Base-by-base conservation (phyloP, 1,140 invertebrate species). In the Hylaeus anthracinus region DNA sequence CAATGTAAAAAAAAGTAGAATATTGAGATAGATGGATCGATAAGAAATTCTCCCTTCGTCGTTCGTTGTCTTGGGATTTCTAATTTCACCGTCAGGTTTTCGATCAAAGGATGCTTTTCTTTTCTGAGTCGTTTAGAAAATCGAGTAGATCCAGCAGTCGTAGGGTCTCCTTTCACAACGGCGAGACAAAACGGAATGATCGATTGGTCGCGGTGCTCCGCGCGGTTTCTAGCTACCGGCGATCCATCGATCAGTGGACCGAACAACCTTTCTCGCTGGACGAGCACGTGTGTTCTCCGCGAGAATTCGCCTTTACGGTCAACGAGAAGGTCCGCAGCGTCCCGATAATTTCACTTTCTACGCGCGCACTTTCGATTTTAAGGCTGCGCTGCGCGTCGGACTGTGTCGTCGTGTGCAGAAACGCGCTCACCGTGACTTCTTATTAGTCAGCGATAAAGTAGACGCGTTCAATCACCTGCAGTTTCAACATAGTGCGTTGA, bases 351-450 rank as follows among this genome's bases (percentile, higher is more conserved):
- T 89, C 86, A 92, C 91, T 92, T 92, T 91, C 91, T 89, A 89
- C 69, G 70, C 69, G 66, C 53, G 78, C 79, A 90, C 91, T 92
- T 92, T 92, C 90, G 87, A 92, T 89, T 91, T 91, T 88, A 88
- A 71, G 84, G 64, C 74, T 77, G 5, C 5, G 45, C 45, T 48
- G 26, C 66, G 69, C 76, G 61, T 65, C 61, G 53, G 71, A 26
- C 26, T 26, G 26, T 26, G 26, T 26, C 26, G 26, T 26, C 26
- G 26, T 26, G 26, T 26, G 73, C n/a, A 84, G 84, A 86, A 85
- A 85, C 48, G 60, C 81, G 48, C 61, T 80, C 78, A 63, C 70
- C 64, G 72, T 75, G 72, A 81, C 63, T 75, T 63, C 67, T 77
- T 26, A 26, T 26, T 75, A 72, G 45, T 76, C 58, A 81, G 75